These are phyloP conservation scores for Ceyx cyanopectus DNA, from an alignment of 2,113 vertebrate genomes.

Conservation along the genomic window DNA sequence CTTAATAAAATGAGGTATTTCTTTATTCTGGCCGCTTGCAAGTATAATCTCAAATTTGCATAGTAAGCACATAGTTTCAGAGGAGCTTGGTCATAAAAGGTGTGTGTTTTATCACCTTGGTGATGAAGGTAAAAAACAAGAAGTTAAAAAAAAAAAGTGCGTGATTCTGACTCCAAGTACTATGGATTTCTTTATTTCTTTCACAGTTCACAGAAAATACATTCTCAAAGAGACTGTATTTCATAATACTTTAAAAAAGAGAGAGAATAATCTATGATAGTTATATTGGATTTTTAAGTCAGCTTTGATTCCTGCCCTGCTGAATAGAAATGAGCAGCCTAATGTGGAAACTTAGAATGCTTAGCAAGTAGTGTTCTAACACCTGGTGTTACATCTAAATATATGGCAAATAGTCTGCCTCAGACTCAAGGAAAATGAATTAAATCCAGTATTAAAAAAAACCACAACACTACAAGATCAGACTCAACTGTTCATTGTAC, in stretches of 20 bases:
- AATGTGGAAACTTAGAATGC: background rate
- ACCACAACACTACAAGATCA: background rate
- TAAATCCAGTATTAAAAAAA: background rate
- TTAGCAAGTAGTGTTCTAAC: background rate
- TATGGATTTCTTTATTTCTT: slow-evolving; percentile 46
- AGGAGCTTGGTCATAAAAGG: background rate
- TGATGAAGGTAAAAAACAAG: slow-evolving; percentile 28
- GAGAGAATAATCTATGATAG: background rate
- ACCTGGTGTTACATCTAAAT: slow-evolving; percentile 1
- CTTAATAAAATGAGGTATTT: background rate
- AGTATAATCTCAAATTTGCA: background rate
- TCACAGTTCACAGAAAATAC: slow-evolving; percentile 34
- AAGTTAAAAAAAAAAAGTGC: background rate
- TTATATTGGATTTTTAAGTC: slow-evolving; percentile 50
- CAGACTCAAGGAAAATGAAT: background rate
- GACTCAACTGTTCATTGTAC: background rate
- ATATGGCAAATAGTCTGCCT: background rate
- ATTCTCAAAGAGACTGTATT: slow-evolving; percentile 38
- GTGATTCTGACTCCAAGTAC: slow-evolving; percentile 1
- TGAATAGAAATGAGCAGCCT: slow-evolving; percentile 18
- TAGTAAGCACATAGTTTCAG: background rate
- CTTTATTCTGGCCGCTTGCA: background rate
- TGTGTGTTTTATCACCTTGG: slow-evolving; percentile 25
- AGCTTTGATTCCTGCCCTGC: slow-evolving; percentile 43
- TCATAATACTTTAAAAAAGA: background rate